Evolutionary conservation across 1,140 invertebrate genomes (phyloP), one percentile per base, ranked within the genome.

Genomic region (Pseudomyrmex dendroicus): DNA sequence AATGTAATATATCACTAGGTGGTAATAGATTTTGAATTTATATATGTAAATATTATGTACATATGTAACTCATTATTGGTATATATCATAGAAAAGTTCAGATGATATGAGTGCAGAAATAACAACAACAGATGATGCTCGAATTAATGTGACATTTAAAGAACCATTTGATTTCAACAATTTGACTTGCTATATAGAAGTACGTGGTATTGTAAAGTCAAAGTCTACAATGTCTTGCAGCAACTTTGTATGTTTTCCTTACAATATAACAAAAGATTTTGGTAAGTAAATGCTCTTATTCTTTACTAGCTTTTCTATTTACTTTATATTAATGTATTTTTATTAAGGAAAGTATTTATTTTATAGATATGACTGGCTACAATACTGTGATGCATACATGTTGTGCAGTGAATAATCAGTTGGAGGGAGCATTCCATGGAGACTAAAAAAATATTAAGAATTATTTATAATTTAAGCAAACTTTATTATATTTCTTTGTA

Each of bases 121-220:
- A 46, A 87, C 76, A 73, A 93, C 93, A 20, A 88, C 89, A 0
- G 93, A 94, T 59, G 80, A 90, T 56, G 80, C 87, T 50, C 77
- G 83, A 67, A 77, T 94, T 25, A 94, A 93, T 66, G 85, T 92
- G 17, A 85, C 88, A 12, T 76, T 94, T 5, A 59, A 80, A 35
- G 82, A 91, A 59, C 90, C 90, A 20, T 76, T 92, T 2, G 84
- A 91, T 35, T 35, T 35, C 64, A 84, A 72, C 1, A 86, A 91
- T 61, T 13, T 64, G 0, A 89, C 90, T 66, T 92, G 90, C 50
- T 89, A 89, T n/a, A 82, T 94, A 46, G 93, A 94, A 89, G 72
- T 93, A n/a, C 85, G 86, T 56, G 93, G 93, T 22, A 89, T 73
- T 17, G 72, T 91, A 5, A 84, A 92, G 44, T 92, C 93, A 9